Conservation (phyloP, 1,140 invertebrate genomes). For the Babylonia areolata region DNA sequence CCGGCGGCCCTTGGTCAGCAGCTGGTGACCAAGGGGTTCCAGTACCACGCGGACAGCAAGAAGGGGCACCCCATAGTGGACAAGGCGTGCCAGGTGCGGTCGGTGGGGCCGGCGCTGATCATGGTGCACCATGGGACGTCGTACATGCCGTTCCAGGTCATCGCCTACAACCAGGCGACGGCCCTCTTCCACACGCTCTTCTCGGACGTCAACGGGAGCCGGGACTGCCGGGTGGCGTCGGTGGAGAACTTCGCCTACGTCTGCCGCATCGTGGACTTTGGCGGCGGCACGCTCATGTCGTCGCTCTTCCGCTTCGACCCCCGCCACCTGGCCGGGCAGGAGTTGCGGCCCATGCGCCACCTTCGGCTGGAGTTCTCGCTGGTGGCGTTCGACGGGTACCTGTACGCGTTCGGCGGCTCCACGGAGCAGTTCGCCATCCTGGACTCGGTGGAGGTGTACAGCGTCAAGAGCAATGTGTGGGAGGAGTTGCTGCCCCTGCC, state of each 20-base stretch:
- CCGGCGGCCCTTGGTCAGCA: conserved; percentile 54
- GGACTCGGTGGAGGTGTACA: conserved; percentile 88
- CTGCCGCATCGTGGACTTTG: conserved; percentile 73
- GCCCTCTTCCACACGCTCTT: conserved; percentile 69
- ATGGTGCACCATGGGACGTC: conserved; percentile 71
- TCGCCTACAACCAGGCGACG: conserved; percentile 66
- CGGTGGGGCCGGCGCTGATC: conserved; percentile 62
- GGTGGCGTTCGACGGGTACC: conserved; percentile 84
- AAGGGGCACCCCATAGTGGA: conserved; percentile 71
- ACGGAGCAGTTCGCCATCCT: conserved; percentile 93
- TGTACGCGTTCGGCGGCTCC: conserved; percentile 95
- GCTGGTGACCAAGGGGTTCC: conserved; percentile 64
- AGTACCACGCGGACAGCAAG: conserved; percentile 68
- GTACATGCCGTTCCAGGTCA: conserved; percentile 73
- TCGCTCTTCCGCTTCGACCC: conserved; percentile 74
- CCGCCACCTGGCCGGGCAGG: conserved; percentile 69
- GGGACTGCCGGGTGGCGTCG: conserved; percentile 69
- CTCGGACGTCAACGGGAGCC: conserved; percentile 70
- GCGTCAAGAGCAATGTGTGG: conserved; percentile 88
- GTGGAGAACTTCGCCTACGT: conserved; percentile 73
- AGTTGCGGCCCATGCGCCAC: conserved; percentile 68
- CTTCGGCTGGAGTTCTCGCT: conserved; percentile 71
- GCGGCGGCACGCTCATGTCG: conserved; percentile 72
- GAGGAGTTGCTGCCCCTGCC: conserved; percentile 85
- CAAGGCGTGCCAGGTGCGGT: conserved; percentile 61